Evolutionary conservation across 2,888 invertebrate species (phyloP), one percentile per base, ranked within the genome.

Genomic region (Bedellia somnulentella): DNA sequence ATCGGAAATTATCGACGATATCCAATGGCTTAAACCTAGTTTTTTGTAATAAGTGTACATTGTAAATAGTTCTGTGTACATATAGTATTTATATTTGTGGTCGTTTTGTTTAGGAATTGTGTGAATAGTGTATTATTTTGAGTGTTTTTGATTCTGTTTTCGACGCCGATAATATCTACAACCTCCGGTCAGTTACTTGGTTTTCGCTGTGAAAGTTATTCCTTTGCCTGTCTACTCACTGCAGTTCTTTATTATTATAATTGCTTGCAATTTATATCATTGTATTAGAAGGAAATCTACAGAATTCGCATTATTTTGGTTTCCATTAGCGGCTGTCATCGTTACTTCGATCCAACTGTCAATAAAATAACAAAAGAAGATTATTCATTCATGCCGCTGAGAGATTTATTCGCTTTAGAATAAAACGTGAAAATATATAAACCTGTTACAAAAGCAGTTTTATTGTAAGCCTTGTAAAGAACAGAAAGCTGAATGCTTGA

Each of bases 31-130:
- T 82, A 82, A 82, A 67, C 60, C 68, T 68, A 62, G 66, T 68
- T 75, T 78, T 73, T 68, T 78, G 76, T 79, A 76, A 73, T 77
- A 79, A 78, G 77, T 81, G 80, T 81, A 81, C 78, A 81, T 82
- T 82, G 82, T 83, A 83, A 80, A 82, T 83, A 82, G 82, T 80
- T 76, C 68, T 63, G 78, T 83, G 83, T 83, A 82, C 79, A 83
- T 82, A 81, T 82, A 82, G 82, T 82, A 78, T 73, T 81, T 81
- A 81, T 81, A 81, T 81, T 81, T 81, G 73, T 76, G 79, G 68
- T 60, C 58, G 77, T 78, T 78, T 70, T 77, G 78, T 78, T 78
- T 67, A 63, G 60, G 59, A 66, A 57, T 71, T 78, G 76, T 77
- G 80, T 80, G 80, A 80, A 80, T 79, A 70, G 71, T 76, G 75